Evolutionary conservation across 2,113 vertebrate species (phyloP).

Genomic region (Gavialis gangeticus): DNA sequence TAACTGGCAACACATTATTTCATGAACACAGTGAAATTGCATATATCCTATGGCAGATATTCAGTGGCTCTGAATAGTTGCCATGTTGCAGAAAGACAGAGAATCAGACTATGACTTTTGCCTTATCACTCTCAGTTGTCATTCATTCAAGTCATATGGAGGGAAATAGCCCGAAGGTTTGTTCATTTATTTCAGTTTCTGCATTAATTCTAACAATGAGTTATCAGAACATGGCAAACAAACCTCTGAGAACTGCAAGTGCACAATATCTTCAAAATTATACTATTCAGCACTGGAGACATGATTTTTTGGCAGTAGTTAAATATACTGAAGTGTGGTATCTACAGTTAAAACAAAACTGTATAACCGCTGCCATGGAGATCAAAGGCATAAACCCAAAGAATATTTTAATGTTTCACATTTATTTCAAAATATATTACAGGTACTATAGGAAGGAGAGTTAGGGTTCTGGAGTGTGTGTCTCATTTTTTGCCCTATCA

Average conservation of each 20-base stretch:
- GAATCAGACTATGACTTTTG: background rate
- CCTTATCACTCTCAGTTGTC: background rate
- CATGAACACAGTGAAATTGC: background rate
- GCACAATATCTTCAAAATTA: background rate
- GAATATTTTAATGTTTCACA: background rate
- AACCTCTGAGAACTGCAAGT: background rate
- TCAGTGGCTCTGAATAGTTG: background rate
- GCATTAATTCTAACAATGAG: background rate
- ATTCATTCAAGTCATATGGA: background rate
- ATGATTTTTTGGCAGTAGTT: background rate
- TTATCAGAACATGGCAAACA: background rate
- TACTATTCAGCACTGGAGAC: background rate
- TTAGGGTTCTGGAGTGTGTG: background rate
- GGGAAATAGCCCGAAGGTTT: background rate
- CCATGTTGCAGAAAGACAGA: background rate
- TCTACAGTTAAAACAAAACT: background rate
- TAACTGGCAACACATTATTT: background rate
- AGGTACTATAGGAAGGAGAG: background rate
- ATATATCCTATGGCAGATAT: background rate
- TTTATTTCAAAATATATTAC: conserved; percentile 28
- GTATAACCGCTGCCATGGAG: background rate
- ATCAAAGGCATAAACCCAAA: background rate
- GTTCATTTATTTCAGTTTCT: background rate
- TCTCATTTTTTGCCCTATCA: background rate
- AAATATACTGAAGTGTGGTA: background rate